Conservation (phyloP, 2,113 vertebrate species). For the Crotalus horridus region DNA sequence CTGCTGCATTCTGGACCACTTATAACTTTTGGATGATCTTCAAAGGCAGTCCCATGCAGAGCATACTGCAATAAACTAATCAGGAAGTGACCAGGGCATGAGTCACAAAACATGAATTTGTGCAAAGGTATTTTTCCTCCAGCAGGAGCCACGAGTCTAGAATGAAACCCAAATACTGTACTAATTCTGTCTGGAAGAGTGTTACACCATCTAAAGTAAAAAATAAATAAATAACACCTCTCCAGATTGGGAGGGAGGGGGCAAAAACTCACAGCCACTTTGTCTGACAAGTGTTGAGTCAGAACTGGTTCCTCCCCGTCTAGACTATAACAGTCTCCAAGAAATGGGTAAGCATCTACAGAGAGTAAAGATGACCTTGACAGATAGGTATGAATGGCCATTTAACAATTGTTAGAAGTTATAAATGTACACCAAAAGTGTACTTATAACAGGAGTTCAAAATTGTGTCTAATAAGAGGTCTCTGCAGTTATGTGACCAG, state of each 20-base stretch:
- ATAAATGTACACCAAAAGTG: too few species aligned
- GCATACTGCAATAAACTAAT: neutral
- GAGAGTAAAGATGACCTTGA: too few species aligned
- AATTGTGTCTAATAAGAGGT: neutral
- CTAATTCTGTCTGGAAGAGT: neutral
- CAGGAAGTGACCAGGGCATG: neutral
- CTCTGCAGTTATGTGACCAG: neutral
- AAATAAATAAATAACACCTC: neutral
- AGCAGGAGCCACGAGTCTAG: neutral
- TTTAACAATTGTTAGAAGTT: too few species aligned
- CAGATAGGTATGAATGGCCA: too few species aligned
- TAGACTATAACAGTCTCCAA: too few species aligned
- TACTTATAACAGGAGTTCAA: too few species aligned
- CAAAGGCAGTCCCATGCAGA: neutral
- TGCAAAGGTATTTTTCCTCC: neutral
- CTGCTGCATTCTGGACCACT: neutral
- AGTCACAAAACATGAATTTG: neutral
- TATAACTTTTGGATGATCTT: neutral
- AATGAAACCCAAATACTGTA: neutral
- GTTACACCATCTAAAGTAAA: neutral
- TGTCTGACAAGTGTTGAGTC: too few species aligned
- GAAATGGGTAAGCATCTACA: too few species aligned
- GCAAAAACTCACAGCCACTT: too few species aligned
- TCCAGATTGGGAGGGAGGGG: too few species aligned
- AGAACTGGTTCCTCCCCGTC: too few species aligned